Evolutionary conservation across 2,888 invertebrate species (phyloP).

Genomic region (Lithophane leautieri): DNA sequence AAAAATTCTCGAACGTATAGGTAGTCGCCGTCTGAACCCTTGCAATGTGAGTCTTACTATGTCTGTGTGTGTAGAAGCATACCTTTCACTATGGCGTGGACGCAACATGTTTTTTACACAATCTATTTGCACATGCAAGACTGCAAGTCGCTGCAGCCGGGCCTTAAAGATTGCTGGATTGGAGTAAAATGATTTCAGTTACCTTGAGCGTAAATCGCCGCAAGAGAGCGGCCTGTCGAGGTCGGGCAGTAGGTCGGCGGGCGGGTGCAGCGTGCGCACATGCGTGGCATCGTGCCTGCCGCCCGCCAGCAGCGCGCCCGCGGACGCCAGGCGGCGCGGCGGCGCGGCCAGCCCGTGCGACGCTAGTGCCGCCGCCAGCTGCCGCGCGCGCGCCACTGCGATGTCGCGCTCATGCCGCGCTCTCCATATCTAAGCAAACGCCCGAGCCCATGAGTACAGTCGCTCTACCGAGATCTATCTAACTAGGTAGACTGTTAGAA

Average conservation of each 20-base stretch:
- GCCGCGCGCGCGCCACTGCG: constrained; percentile 95
- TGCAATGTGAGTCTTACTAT: too few relatives aligned
- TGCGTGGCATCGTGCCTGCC: constrained; percentile 90
- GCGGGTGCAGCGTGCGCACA: constrained; percentile 83
- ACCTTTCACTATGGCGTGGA: too few relatives aligned
- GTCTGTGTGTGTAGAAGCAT: too few relatives aligned
- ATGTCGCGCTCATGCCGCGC: constrained; percentile 97
- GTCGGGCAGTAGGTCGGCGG: constrained; percentile 86
- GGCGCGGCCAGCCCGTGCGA: constrained; percentile 95
- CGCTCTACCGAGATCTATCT: background rate
- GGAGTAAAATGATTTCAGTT: constrained; percentile 1
- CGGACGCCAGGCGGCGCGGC: constrained; percentile 92
- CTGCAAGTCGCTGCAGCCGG: background rate
- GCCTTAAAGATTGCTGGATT: background rate
- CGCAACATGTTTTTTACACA: too few relatives aligned
- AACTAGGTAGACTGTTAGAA: background rate
- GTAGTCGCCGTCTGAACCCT: too few relatives aligned
- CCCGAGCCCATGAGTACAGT: background rate
- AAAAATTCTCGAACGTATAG: too few relatives aligned
- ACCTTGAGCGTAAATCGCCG: constrained; percentile 86
- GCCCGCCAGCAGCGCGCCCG: constrained; percentile 90
- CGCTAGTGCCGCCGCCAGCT: constrained; percentile 96
- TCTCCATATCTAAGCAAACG: constrained; percentile 95
- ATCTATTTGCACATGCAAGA: background rate
- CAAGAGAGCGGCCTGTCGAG: constrained; percentile 89